Percentiles rank a stretch among this genome's conserved stretches.
phyloP scores from a whole-genome alignment of 2,797 vertebrate genomes.

The Thamnophis elegans region DNA sequence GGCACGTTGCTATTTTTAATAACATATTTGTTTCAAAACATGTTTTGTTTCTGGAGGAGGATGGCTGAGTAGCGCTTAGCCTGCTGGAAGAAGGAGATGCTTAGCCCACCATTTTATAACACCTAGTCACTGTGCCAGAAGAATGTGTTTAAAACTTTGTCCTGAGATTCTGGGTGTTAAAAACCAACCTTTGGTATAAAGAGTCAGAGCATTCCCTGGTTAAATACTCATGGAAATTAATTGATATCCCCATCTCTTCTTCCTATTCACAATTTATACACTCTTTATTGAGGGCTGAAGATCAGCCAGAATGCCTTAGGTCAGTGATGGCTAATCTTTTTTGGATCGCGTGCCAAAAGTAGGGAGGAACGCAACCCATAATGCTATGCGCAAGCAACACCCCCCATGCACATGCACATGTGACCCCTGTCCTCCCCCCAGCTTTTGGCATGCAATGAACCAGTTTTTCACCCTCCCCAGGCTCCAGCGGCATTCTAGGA shows the following conservation, averaged over 20 bases:
- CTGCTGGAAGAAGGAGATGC: not conserved
- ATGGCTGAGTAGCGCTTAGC: not conserved
- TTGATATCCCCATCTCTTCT: not conserved
- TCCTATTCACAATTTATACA: not conserved
- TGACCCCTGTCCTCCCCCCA: too few relatives aligned
- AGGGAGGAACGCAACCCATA: too few relatives aligned
- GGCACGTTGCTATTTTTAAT: accelerated
- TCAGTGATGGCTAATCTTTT: not conserved
- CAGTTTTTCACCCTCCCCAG: too few relatives aligned
- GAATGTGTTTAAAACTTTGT: not conserved
- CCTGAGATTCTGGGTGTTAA: not conserved
- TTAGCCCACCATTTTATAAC: not conserved
- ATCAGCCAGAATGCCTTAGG: not conserved
- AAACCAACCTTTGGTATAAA: not conserved
- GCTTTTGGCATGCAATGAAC: too few relatives aligned
- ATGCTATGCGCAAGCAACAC: too few relatives aligned
- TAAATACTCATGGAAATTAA: not conserved
- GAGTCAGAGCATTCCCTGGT: not conserved
- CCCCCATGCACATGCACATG: too few relatives aligned
- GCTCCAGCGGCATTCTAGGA: too few relatives aligned
- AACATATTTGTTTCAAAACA: not conserved
- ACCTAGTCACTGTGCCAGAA: accelerated
- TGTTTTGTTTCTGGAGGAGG: accelerated
- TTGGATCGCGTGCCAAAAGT: too few relatives aligned
- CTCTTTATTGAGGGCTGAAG: not conserved